phyloP scores from a whole-genome alignment of 2,113 vertebrate species.

The Sinocyclocheilus maitianheensis region DNA sequence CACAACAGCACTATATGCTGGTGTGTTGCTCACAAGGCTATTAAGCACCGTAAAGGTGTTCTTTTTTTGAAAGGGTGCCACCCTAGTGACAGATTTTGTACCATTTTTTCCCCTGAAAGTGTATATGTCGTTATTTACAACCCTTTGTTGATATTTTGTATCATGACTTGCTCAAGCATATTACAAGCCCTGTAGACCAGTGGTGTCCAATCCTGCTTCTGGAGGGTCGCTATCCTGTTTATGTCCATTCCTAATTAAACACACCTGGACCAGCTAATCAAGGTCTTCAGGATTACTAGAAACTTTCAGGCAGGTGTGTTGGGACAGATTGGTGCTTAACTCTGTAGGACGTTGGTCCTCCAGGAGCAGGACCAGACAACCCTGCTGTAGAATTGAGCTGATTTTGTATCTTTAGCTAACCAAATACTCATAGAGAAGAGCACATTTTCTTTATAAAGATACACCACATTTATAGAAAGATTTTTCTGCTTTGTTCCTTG shows the following conservation, averaged over 20 bases:
- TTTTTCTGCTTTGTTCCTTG: background rate
- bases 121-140: background rate
- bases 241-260: background rate
- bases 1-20: too few relatives aligned
- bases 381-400: background rate
- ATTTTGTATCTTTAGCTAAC: background rate
- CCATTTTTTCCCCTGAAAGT: background rate
- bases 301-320: background rate
- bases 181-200: background rate
- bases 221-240: background rate
- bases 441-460: background rate
- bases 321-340: background rate
- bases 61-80: too few relatives aligned
- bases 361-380: background rate
- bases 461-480: background rate
- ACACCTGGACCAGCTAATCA: background rate
- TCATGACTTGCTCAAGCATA: background rate
- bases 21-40: too few relatives aligned
- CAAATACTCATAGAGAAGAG: background rate
- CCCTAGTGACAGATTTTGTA: background rate
- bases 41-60: too few relatives aligned
- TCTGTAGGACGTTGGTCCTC: background rate
- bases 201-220: background rate
- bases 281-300: background rate
- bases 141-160: background rate